phyloP scores from a whole-genome alignment of 2,113 vertebrate species.

The Oreochromis tanganicae region DNA sequence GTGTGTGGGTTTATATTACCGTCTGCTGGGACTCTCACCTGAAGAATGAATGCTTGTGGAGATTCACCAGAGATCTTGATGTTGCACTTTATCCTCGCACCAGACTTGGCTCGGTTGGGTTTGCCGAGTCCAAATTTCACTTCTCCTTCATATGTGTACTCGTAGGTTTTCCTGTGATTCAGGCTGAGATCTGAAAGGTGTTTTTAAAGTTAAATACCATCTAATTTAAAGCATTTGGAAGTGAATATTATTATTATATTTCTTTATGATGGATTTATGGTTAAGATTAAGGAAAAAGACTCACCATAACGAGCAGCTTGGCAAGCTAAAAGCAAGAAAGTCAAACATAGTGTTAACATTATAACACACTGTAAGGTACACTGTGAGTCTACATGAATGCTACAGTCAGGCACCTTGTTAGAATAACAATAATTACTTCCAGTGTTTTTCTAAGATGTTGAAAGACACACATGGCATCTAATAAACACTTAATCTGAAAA shows the following conservation, averaged over 20 bases:
- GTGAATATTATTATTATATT: background rate
- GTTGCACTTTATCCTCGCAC: slow-evolving; percentile 53
- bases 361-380: background rate
- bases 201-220: background rate
- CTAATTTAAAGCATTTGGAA: background rate
- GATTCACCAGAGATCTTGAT: slow-evolving; percentile 59
- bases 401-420: background rate
- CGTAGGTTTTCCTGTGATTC: slow-evolving; percentile 62
- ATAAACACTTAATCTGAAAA: background rate
- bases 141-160: slow-evolving; percentile 70
- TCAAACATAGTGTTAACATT: background rate
- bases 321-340: slow-evolving; percentile 47
- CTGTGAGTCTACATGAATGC: background rate
- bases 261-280: background rate
- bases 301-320: slow-evolving; percentile 65
- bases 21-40: slow-evolving; percentile 41
- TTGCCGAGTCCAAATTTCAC: slow-evolving; percentile 61
- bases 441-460: background rate
- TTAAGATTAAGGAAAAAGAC: background rate
- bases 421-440: background rate
- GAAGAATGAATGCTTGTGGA: slow-evolving; percentile 53
- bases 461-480: background rate
- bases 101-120: slow-evolving; percentile 62
- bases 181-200: slow-evolving; percentile 59
- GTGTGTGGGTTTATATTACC: background rate